phyloP scores from a whole-genome alignment of 2,797 vertebrate genomes.

The Protosalanx chinensis region DNA sequence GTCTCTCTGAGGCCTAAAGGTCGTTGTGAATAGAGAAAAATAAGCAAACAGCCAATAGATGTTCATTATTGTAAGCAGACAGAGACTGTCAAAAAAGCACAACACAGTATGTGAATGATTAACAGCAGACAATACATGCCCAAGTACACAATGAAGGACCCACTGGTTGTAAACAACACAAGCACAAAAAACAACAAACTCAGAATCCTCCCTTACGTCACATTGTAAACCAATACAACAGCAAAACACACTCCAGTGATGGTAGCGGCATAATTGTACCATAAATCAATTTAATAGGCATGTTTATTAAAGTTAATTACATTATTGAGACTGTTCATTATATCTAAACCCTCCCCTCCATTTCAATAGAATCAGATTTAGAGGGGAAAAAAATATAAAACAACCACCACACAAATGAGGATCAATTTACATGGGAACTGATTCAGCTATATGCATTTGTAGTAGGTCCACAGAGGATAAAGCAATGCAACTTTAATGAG shows the following conservation, averaged over 20 bases:
- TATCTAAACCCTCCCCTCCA: conserved; percentile 1
- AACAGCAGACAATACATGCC: too few species aligned
- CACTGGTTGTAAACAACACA: too few species aligned
- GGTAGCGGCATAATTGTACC: neutral
- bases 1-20: too few species aligned
- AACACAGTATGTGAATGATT: too few species aligned
- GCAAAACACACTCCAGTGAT: conserved; percentile 1
- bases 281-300: neutral
- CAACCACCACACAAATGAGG: conserved; percentile 11
- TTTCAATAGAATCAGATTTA: neutral
- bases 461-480: conserved; percentile 12
- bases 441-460: conserved; percentile 9
- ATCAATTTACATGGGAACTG: conserved; percentile 13
- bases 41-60: too few species aligned
- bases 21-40: too few species aligned
- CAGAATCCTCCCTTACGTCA: too few species aligned
- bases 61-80: too few species aligned
- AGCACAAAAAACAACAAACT: too few species aligned
- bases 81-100: too few species aligned
- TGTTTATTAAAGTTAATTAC: neutral
- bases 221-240: neutral
- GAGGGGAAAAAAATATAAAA: too few species aligned
- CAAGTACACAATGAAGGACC: too few species aligned
- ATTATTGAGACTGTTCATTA: neutral
- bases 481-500: conserved; percentile 23